Conservation (phyloP, 2,797 vertebrate genomes). For the Chloroceryle inda region DNA sequence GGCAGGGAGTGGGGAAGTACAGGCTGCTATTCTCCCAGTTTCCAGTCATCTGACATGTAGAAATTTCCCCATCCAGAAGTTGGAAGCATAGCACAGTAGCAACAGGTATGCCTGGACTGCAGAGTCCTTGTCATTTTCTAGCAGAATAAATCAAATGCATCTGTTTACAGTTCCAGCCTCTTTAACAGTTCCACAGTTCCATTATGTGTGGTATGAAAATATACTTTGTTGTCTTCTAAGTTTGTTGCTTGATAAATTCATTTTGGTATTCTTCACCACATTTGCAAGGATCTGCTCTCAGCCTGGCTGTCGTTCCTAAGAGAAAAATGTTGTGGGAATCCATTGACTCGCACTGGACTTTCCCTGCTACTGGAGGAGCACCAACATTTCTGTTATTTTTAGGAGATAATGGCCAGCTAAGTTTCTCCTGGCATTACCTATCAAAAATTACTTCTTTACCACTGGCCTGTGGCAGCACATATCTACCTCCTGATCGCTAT, state of each 20-base stretch:
- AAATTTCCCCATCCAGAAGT: background rate
- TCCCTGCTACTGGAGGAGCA: background rate
- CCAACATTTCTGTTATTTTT: background rate
- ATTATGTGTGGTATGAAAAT: background rate
- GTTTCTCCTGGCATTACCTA: background rate
- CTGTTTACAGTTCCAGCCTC: background rate
- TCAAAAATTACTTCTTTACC: background rate
- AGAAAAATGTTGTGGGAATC: background rate
- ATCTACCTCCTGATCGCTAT: background rate
- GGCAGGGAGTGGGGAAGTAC: background rate
- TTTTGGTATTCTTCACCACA: background rate
- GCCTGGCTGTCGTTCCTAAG: background rate
- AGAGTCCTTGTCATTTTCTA: background rate
- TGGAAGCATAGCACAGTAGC: background rate
- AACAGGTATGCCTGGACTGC: background rate
- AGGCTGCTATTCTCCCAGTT: background rate
- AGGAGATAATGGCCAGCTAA: background rate
- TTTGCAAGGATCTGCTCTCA: background rate
- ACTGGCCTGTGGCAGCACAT: background rate
- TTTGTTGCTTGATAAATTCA: background rate
- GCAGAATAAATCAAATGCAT: background rate
- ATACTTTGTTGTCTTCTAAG: background rate
- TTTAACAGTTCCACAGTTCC: background rate
- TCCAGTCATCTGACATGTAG: background rate
- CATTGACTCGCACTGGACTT: background rate